Evolutionary conservation across 2,113 vertebrate genomes (phyloP).

Genomic region (Neogobius melanostomus): DNA sequence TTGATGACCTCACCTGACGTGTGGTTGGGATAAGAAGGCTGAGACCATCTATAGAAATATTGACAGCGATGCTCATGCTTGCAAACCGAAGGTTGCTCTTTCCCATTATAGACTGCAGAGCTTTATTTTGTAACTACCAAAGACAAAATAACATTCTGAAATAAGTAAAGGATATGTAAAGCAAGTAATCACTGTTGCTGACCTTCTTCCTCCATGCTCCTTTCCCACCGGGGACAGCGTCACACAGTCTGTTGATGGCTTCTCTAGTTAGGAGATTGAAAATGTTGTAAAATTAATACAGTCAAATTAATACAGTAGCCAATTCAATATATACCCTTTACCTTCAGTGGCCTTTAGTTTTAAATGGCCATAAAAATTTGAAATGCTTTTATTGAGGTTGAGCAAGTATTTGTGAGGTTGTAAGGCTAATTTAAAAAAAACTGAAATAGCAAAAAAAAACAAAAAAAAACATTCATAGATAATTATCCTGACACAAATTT

Average conservation of each 20-base stretch:
- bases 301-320: conserved; percentile 12
- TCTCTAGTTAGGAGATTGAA: conserved; percentile 77
- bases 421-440: too few species aligned
- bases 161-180: neutral
- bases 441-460: too few species aligned
- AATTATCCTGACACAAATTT: too few species aligned
- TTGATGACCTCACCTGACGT: conserved; percentile 78
- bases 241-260: conserved; percentile 94
- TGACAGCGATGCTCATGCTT: conserved; percentile 90
- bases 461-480: too few species aligned
- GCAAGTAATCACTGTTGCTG: conserved; percentile 5
- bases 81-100: conserved; percentile 95
- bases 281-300: too few species aligned
- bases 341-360: too few species aligned
- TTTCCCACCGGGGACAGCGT: conserved; percentile 88
- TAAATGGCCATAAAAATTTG: too few species aligned
- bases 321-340: conserved; percentile 2
- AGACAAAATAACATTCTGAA: neutral
- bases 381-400: too few species aligned
- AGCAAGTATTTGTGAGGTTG: too few species aligned
- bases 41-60: conserved; percentile 91
- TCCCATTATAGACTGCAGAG: conserved; percentile 88
- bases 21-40: conserved; percentile 91
- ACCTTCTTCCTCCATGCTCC: conserved; percentile 96
- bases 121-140: conserved; percentile 84